Evolutionary conservation across 2,113 vertebrate genomes (phyloP).

Genomic region (Menidia beryllina): DNA sequence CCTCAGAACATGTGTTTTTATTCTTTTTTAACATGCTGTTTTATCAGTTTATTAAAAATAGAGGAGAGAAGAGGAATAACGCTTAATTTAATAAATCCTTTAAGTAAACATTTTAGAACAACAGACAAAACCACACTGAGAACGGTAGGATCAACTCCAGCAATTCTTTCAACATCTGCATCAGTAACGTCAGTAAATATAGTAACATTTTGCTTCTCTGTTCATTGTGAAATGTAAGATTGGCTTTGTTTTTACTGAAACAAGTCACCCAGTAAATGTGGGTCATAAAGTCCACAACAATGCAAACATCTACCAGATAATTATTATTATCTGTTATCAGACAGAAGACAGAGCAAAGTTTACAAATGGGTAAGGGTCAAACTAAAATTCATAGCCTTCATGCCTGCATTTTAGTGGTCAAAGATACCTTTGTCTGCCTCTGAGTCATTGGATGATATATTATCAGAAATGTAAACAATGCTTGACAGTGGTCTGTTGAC

Average conservation of each 20-base stretch:
- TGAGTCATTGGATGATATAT: background rate
- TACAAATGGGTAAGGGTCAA: background rate
- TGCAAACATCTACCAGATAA: constrained; percentile 23
- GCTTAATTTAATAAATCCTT: constrained; percentile 31
- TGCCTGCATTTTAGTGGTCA: background rate
- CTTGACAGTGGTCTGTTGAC: background rate
- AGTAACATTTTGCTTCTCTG: no score
- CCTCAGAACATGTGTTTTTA: background rate
- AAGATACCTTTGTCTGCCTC: background rate
- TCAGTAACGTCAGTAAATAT: background rate
- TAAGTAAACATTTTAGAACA: constrained; percentile 41
- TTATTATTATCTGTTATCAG: constrained; percentile 14
- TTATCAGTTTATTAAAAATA: constrained; percentile 16
- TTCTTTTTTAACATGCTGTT: background rate
- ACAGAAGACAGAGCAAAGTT: constrained; percentile 30
- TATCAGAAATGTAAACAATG: background rate
- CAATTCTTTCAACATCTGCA: constrained; percentile 3
- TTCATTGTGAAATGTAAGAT: no score
- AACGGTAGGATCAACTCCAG: constrained; percentile 34
- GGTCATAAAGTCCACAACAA: constrained; percentile 27
- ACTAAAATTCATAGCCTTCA: constrained; percentile 4
- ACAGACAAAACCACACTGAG: constrained; percentile 49
- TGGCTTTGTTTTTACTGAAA: background rate
- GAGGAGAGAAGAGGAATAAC: constrained; percentile 22
- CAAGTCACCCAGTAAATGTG: background rate